Conservation (phyloP, 37 sponge, comb jelly and placozoan species). For the Haliclona indistincta region DNA sequence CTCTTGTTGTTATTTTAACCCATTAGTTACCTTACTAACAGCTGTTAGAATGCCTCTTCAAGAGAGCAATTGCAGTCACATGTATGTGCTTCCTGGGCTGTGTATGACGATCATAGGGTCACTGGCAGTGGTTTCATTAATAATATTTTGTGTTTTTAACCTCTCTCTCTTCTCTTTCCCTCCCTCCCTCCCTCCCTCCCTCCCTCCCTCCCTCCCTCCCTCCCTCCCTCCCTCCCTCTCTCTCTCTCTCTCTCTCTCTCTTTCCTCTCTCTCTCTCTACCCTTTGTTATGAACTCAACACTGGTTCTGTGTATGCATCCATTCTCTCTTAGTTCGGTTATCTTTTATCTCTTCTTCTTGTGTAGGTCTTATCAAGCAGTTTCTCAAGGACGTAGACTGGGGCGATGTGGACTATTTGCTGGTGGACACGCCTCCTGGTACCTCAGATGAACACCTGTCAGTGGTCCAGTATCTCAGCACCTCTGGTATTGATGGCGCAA, state of each 20-base stretch:
- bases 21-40: no score
- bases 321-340: no score
- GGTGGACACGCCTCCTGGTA: slow-evolving; percentile 99
- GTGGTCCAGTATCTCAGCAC: slow-evolving; percentile 87
- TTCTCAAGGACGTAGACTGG: slow-evolving; percentile 97
- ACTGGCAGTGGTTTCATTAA: background rate
- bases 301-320: no score
- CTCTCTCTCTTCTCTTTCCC: slow-evolving; percentile 14
- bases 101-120: no score
- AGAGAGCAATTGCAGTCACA: no score
- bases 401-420: slow-evolving; percentile 95
- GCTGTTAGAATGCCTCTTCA: no score
- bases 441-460: slow-evolving; percentile 97
- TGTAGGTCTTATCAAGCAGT: slow-evolving; percentile 97
- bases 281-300: background rate
- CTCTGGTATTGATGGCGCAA: slow-evolving; percentile 84
- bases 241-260: background rate
- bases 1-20: no score
- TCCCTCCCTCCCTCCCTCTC: background rate
- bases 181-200: slow-evolving; percentile 18
- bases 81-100: no score
- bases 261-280: background rate
- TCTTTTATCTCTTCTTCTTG: no score
- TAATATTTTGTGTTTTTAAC: background rate
- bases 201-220: background rate